Conservation (phyloP, 2,888 invertebrate genomes). For the Drosophila melanocephala region DNA sequence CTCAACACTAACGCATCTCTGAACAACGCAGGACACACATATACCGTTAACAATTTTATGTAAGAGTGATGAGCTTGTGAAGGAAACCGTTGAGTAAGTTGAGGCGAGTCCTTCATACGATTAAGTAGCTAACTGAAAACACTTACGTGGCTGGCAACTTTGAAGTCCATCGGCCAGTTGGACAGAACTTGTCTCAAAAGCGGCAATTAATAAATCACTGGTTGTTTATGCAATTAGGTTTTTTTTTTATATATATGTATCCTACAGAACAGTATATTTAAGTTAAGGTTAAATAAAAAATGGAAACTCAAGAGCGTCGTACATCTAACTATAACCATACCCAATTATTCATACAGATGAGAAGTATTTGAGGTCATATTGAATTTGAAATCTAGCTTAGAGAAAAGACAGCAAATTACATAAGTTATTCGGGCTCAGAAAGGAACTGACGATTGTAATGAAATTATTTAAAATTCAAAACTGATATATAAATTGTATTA, state of each 20-base stretch:
- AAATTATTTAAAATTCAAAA: background rate
- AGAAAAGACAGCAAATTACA: background rate
- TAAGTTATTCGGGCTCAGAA: background rate
- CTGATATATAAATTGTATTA: constrained; percentile 10
- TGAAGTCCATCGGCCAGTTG: background rate
- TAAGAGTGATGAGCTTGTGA: background rate
- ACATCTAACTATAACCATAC: background rate
- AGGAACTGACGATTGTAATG: background rate
- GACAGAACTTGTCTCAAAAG: background rate
- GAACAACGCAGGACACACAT: constrained; percentile 6
- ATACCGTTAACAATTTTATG: background rate
- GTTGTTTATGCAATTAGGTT: background rate
- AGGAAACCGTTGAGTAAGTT: background rate
- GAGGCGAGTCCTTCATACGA: background rate
- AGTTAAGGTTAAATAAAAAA: background rate
- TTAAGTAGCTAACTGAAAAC: background rate
- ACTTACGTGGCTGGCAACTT: background rate
- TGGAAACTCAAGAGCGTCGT: too few relatives aligned
- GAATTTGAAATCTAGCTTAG: background rate
- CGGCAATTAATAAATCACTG: background rate
- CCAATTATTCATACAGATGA: background rate
- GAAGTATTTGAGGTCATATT: background rate
- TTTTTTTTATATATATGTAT: background rate
- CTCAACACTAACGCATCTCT: constrained; percentile 35
- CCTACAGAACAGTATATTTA: background rate